Base-by-base conservation (phyloP, 2,888 invertebrate genomes). In the Phaonia tiefii region DNA sequence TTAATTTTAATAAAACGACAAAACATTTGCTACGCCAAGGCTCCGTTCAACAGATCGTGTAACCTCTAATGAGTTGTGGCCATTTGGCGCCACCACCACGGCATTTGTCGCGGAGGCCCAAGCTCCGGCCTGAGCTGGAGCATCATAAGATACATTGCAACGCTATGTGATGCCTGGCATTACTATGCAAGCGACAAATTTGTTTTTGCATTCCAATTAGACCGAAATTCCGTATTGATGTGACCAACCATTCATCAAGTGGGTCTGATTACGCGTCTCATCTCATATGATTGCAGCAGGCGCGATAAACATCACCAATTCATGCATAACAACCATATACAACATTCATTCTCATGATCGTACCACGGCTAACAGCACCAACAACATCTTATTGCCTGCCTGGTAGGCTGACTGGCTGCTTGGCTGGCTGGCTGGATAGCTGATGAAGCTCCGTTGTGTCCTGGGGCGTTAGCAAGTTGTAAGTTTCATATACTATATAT, bases 191-290 rank as follows among this genome's bases (percentile, higher is more conserved):
- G 76, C 70, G 76, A 76, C 69, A 80, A 76, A 70, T 76, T 76
- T 74, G 70, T 72, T 76, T 70, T 60, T 77, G 74, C 66, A 71
- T 72, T 81, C 77, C 80, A 77, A 77, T 77, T 81, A 81, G 77
- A 81, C 67, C 74, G 39, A 77, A 81, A 75, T 71, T 81, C 74
- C 77, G 77, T 77, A 74, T 74, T 74, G 66, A 80, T 80, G 71
- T 75, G 70, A 80, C 58, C 77, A 77, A 74, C 77, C 77, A 77
- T 80, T 81, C 80, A 81, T 81, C 80, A 81, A 75, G 46, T 71
- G 71, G 51, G 42, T 77, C 70, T 77, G 77, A 77, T 81, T 77
- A 72, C 66, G 74, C 74, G 71, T 81, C 77, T 71, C 77, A 71
- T 81, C 70, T 74, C 74, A 71, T 77, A 72, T 81, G 80, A 75